Evolutionary conservation across 2,888 invertebrate genomes (phyloP), one percentile per base, ranked within the genome.

Genomic region (Drosophila paramelanica): DNA sequence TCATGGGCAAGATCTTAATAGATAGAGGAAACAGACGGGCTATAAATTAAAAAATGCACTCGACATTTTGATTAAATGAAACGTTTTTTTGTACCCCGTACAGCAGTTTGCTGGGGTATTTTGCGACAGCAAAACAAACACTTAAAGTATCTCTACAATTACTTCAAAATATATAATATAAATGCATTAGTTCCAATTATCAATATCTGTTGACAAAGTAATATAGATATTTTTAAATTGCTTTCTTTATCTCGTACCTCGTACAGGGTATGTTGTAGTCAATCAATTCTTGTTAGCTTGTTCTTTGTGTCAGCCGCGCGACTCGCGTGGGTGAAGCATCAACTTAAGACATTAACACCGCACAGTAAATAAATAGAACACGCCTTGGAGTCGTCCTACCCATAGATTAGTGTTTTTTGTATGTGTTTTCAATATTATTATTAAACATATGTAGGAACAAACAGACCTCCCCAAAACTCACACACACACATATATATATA

Each of bases 21-120:
- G 25, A 50, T 43, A 58, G 67, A 69, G 82, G 79, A 81, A 79
- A 70, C 61, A 50, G 49, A 56, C 41, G 25, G 60, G 45, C 58
- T 70, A 75, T 82, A 79, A 88, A 79, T 82, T 66, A 79, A 69
- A 82, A 79, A 69, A 82, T 82, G 86, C 82, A 82, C 74, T 73
- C 79, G 79, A 73, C 62, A 60, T 67, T 67, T 67, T 58, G 74
- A 78, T 67, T 64, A 78, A 75, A 57, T 36, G 56, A 67, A 62
- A 59, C 47, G 36, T 36, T 64, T 27, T 27, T 13, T 20, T 17
- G 8, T 73, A 64, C 59, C 46, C 57, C 51, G 1, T 41, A 10
- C 3, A 11, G 4, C 0, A 3, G 8, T n/a, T 0, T 1, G 17
- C 17, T 5, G 1, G 73, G 67, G 59, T 57, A 43, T 49, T 46